Base-by-base conservation (phyloP, 2,113 vertebrate genomes). In the Salvelinus alpinus region DNA sequence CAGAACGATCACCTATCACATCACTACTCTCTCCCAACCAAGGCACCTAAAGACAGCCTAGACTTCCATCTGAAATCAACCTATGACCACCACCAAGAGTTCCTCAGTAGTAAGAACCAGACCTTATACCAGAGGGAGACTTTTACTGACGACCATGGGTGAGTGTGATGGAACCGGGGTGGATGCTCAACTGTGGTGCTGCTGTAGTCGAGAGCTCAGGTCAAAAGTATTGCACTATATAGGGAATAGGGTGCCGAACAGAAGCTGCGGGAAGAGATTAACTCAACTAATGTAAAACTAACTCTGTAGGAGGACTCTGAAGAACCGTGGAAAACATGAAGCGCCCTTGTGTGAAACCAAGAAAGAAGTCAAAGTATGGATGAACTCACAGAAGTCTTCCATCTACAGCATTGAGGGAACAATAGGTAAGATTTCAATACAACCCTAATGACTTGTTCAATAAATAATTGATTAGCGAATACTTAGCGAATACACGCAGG, bases 21-120 rank as follows among this genome's bases (percentile, higher is more conserved):
- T 44, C 1, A 62, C n/a, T 62, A 24, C 5, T 0, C 24, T 71
- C 2, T 75, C 34, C 6, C 0, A 54, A 92, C 5, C 24, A 75
- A 96, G 95, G 80, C 81, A 79, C 88, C 90, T 0, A 86, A 79
- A 4, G 93, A 95, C 90, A 95, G 94, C 67, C 89, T 97, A 5
- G 95, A 96, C 83, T 92, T 96, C 74, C 90, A 95, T 13, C 89
- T 97, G 1, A 90, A 82, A 16, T 77, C 94, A 0, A 79, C 93
- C 65, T 96, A 96, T 20, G 76, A 97, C 76, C 95, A 97, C 66
- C 92, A 94, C 75, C 82, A 84, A 0, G 88, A 89, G 70, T 73
- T 91, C 44, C 90, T 96, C 78, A 88, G 83, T 75, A 86, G 76
- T 59, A 96, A 93, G 83, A 93, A 74, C 68, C 85, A 95, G 86